Evolutionary conservation across 2,797 vertebrate species (phyloP).

Genomic region (Crocodylus rhombifer): DNA sequence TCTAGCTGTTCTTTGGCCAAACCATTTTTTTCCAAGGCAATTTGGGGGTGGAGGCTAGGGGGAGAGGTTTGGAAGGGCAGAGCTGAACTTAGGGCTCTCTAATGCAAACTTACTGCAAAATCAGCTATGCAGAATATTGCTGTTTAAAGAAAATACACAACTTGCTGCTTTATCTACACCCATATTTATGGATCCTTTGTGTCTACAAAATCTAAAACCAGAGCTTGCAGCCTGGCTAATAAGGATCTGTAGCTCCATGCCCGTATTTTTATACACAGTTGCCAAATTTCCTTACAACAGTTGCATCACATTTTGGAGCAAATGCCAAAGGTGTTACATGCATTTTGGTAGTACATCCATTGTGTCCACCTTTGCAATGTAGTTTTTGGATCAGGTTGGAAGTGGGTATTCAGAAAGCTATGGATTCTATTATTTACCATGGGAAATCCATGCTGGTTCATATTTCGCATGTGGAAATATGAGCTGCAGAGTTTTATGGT

Average conservation of each 20-base stretch:
- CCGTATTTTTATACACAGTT: fast-evolving
- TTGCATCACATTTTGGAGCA: background rate
- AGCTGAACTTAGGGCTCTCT: background rate
- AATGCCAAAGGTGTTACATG: too few species aligned
- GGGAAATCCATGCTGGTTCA: background rate
- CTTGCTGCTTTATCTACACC: background rate
- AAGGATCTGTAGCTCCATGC: fast-evolving
- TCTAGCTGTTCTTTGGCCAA: conserved; percentile 68
- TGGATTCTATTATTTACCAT: background rate
- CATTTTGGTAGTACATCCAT: background rate
- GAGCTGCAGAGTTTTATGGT: background rate
- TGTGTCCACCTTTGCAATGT: background rate
- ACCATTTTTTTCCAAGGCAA: background rate
- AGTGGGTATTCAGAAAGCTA: background rate
- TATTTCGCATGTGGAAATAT: background rate
- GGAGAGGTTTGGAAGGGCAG: fast-evolving
- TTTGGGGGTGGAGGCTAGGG: fast-evolving
- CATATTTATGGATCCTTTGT: fast-evolving
- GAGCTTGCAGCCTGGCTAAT: background rate
- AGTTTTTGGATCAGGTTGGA: fast-evolving
- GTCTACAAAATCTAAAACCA: fast-evolving
- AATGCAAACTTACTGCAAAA: fast-evolving
- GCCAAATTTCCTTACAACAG: fast-evolving
- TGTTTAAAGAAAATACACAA: background rate
- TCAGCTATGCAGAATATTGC: background rate